phyloP scores from a whole-genome alignment of 2,888 invertebrate genomes.

The Pammene aurita region DNA sequence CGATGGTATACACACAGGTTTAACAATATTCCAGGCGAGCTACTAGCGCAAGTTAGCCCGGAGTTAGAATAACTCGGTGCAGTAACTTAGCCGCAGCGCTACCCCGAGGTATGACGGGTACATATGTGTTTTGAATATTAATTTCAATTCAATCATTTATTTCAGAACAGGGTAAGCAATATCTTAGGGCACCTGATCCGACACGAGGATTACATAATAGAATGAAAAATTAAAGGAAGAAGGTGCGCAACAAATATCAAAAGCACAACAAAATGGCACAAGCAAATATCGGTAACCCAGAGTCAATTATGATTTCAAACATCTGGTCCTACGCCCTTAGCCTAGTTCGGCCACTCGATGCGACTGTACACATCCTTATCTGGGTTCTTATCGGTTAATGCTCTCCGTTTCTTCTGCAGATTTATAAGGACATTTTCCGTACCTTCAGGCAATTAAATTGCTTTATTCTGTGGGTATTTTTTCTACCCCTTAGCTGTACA shows the following conservation, averaged over 20 bases:
- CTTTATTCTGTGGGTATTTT: not conserved
- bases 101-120: not conserved
- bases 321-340: no score
- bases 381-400: constrained; percentile 27
- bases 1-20: not conserved
- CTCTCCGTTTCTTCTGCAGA: constrained; percentile 25
- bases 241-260: no score
- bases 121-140: not conserved
- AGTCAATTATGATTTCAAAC: no score
- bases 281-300: no score
- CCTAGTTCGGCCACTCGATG: not conserved
- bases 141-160: no score
- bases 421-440: constrained; percentile 27
- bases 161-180: not conserved
- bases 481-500: no score
- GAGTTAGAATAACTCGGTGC: not conserved
- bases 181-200: no score
- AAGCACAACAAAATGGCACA: no score
- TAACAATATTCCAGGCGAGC: not conserved
- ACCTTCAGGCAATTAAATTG: constrained; percentile 5
- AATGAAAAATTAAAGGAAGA: no score
- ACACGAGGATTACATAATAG: no score
- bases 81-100: not conserved
- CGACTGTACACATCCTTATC: constrained; percentile 33
- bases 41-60: not conserved